Conservation (phyloP, 2,113 vertebrate species). For the Haemorhous mexicanus region DNA sequence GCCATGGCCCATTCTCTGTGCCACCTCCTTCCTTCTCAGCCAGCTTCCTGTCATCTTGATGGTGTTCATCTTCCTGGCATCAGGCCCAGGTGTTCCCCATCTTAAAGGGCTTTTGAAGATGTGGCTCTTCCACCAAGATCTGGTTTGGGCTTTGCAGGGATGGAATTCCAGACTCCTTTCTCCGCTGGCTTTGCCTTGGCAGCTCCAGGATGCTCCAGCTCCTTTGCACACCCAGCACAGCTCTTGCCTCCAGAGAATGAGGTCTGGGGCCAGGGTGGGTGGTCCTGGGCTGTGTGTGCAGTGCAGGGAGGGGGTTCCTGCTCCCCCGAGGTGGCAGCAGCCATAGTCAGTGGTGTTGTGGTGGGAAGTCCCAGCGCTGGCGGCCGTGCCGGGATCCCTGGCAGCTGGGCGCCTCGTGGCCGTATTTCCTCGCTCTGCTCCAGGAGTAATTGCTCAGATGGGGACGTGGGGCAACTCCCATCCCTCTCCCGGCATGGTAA, state of each 20-base stretch:
- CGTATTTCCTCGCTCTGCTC: slow-evolving; percentile 39
- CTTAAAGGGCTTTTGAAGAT: background rate
- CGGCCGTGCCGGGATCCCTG: slow-evolving; percentile 34
- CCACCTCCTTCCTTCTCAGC: background rate
- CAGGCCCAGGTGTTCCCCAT: rapidly evolving
- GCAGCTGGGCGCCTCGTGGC: background rate
- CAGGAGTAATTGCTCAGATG: slow-evolving; percentile 52
- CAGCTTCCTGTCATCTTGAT: background rate
- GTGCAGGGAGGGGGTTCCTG: background rate
- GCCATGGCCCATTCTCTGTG: background rate
- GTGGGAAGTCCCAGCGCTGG: background rate
- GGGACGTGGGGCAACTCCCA: slow-evolving; percentile 61
- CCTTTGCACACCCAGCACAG: rapidly evolving
- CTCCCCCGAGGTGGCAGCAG: background rate
- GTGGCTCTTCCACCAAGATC: background rate
- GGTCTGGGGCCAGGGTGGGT: background rate
- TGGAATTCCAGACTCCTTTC: background rate
- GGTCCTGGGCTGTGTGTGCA: background rate
- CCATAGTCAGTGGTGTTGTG: background rate
- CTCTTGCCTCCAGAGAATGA: background rate
- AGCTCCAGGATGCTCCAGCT: background rate
- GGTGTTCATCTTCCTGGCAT: background rate
- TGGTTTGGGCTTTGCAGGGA: background rate
- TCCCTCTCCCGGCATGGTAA: slow-evolving; percentile 68
- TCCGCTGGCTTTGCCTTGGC: background rate